phyloP scores from a whole-genome alignment of 2,888 invertebrate genomes.

The Argyra leucocephala region DNA sequence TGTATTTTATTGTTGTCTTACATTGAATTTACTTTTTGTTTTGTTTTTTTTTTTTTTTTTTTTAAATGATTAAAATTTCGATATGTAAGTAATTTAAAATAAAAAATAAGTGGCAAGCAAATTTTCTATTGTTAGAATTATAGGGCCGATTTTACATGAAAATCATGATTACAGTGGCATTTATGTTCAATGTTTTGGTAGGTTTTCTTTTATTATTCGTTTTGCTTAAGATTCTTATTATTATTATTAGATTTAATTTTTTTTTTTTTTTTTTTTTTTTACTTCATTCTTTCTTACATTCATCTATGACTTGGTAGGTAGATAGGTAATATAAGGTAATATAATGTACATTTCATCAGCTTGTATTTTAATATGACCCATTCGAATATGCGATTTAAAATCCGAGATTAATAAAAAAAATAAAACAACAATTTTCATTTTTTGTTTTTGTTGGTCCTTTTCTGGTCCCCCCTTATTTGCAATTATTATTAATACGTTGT shows the following conservation, averaged over 20 bases:
- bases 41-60: not conserved
- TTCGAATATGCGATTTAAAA: not conserved
- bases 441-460: not conserved
- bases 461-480: not conserved
- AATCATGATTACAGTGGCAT: slow-evolving; percentile 6
- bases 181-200: not conserved
- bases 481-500: slow-evolving; percentile 6
- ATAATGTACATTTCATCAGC: too few relatives aligned
- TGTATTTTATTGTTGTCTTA: too few relatives aligned
- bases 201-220: not conserved
- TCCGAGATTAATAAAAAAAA: not conserved
- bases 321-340: too few relatives aligned
- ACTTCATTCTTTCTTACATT: too few relatives aligned
- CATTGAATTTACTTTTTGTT: not conserved
- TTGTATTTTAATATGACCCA: not conserved
- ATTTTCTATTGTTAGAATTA: not conserved
- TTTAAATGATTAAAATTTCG: not conserved
- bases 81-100: not conserved
- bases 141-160: not conserved
- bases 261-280: too few relatives aligned
- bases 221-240: not conserved
- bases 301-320: too few relatives aligned
- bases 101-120: not conserved
- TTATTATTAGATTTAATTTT: too few relatives aligned
- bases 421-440: not conserved